Conservation (phyloP, 1,140 invertebrate species). For the Neodiprion fabricii region DNA sequence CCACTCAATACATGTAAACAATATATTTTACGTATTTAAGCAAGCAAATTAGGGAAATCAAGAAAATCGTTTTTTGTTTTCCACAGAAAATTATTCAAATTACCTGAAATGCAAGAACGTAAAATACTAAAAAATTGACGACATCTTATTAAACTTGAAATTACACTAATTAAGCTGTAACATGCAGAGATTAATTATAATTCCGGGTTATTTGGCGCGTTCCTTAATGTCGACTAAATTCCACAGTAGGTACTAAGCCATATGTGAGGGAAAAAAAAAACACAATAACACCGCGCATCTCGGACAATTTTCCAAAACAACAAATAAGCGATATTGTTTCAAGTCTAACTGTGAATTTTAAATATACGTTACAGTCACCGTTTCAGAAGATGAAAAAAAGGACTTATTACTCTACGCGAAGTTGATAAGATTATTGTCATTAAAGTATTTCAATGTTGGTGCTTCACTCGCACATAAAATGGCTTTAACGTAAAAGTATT, state of each 20-base stretch:
- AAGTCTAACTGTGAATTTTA: background rate
- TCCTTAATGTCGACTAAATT: background rate
- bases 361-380: background rate
- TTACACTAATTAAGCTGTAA: background rate
- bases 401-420: background rate
- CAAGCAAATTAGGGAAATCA: background rate
- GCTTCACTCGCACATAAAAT: constrained; percentile 1
- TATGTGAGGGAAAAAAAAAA: background rate
- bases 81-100: too few relatives aligned
- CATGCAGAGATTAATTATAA: background rate
- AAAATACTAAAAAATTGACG: background rate
- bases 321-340: background rate
- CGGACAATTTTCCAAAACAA: background rate
- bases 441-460: constrained; percentile 5
- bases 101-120: too few relatives aligned
- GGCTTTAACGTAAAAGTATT: constrained; percentile 7
- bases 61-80: too few relatives aligned
- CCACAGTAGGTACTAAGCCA: background rate
- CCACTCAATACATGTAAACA: background rate
- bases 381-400: background rate
- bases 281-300: background rate
- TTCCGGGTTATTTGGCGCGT: background rate
- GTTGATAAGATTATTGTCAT: constrained; percentile 6
- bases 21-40: background rate
- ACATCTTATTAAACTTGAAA: background rate